Evolutionary conservation across 2,888 invertebrate species (phyloP).

Genomic region (Cerastoderma edule): DNA sequence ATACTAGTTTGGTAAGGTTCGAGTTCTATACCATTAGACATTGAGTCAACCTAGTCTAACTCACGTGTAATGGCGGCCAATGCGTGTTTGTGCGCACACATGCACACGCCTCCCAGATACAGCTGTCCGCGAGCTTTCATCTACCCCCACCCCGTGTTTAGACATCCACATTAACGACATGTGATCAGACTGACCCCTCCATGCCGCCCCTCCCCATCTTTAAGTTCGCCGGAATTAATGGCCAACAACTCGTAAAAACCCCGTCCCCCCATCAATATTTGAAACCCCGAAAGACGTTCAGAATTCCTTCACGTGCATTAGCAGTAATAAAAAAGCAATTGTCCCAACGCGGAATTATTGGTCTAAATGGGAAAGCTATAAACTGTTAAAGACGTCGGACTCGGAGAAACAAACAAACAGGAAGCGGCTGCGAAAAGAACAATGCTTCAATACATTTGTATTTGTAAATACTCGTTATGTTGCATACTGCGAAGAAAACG

Average conservation of each 20-base stretch:
- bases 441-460: too few relatives aligned
- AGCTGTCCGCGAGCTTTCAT: too few relatives aligned
- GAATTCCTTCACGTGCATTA: conserved; percentile 25
- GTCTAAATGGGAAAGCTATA: conserved; percentile 11
- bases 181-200: conserved; percentile 10
- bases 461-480: too few relatives aligned
- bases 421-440: background rate
- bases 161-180: conserved; percentile 8
- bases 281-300: background rate
- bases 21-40: too few relatives aligned
- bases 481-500: too few relatives aligned
- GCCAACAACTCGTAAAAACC: conserved; percentile 11
- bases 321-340: conserved; percentile 11
- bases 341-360: background rate
- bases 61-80: too few relatives aligned
- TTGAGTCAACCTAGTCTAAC: too few relatives aligned
- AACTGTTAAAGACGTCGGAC: conserved; percentile 2
- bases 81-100: too few relatives aligned
- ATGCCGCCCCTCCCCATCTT: too few relatives aligned
- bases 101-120: too few relatives aligned
- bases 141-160: conserved; percentile 1
- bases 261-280: conserved; percentile 15
- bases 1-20: too few relatives aligned
- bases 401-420: background rate
- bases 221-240: conserved; percentile 23